Percentiles rank a stretch among this genome's conserved stretches.
phyloP scores from a whole-genome alignment of 64 coral and sea anemone species.

The Pocillopora verrucosa region DNA sequence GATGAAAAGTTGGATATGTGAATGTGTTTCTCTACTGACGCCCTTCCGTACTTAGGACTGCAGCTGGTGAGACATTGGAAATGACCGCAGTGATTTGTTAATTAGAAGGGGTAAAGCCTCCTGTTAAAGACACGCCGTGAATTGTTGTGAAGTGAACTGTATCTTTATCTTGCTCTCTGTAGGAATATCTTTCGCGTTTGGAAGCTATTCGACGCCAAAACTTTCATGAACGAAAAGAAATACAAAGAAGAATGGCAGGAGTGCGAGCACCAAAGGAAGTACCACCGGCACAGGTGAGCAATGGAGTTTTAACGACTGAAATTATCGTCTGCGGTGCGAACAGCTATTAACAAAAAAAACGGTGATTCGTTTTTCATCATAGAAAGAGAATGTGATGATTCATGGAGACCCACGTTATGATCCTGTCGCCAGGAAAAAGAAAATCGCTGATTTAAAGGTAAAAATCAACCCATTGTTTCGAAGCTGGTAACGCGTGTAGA shows the following conservation, averaged over 20 bases:
- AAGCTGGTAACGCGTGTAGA: too few species aligned
- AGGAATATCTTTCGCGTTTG: constrained; percentile 92
- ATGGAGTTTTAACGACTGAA: background rate
- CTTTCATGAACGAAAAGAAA: constrained; percentile 79
- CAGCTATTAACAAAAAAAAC: background rate
- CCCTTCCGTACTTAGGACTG: too few species aligned
- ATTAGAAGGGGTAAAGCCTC: too few species aligned
- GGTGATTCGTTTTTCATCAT: background rate
- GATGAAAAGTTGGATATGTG: background rate
- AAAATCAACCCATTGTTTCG: background rate
- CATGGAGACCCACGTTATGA: constrained; percentile 91
- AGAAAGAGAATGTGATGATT: constrained; percentile 81
- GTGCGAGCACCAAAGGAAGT: constrained; percentile 72
- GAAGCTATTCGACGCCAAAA: constrained; percentile 94
- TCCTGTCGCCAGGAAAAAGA: constrained; percentile 88
- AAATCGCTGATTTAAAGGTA: constrained; percentile 98
- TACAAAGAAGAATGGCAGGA: constrained; percentile 91
- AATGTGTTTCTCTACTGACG: background rate
- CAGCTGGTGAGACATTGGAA: too few species aligned
- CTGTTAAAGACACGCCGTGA: too few species aligned
- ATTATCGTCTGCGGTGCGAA: background rate
- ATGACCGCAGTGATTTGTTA: too few species aligned
- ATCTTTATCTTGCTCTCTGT: constrained; percentile 1
- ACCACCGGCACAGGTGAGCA: background rate
- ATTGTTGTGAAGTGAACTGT: background rate